These are phyloP conservation scores for Plestiodon gilberti DNA, from an alignment of 2,113 vertebrate genomes.

Conservation along the genomic window DNA sequence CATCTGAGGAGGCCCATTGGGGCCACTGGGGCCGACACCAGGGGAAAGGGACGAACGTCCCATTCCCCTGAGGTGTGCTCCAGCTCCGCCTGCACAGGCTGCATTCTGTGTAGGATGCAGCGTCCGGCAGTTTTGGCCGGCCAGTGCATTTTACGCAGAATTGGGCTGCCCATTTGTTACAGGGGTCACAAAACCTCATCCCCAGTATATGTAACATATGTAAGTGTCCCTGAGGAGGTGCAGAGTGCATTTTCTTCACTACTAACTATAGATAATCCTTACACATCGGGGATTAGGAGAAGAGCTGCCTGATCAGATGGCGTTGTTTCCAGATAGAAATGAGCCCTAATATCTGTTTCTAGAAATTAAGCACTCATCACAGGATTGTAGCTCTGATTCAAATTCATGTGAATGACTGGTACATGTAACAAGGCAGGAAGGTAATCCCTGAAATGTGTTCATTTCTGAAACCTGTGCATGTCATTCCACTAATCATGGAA, in stretches of 20 bases:
- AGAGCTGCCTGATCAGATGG: neutral
- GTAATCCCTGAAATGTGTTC: neutral
- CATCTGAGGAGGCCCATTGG: no score
- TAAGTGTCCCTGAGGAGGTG: neutral
- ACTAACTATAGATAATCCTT: neutral
- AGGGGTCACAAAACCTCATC: no score
- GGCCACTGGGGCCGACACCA: no score
- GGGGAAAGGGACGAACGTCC: no score
- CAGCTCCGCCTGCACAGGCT: no score
- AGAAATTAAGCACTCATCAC: neutral
- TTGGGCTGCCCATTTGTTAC: no score
- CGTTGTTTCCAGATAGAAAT: neutral
- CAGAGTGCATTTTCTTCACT: neutral
- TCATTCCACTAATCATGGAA: neutral
- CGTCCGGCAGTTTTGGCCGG: no score
- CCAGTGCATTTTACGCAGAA: no score
- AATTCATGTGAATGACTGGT: neutral
- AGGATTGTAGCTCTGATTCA: neutral
- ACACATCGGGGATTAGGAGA: neutral
- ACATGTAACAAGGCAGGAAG: neutral
- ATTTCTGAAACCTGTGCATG: neutral
- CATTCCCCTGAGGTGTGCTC: no score
- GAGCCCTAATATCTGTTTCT: neutral
- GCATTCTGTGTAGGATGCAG: no score
- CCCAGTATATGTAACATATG: neutral